Percentiles rank a stretch among this genome's conserved stretches.
phyloP scores from a whole-genome alignment of 1,140 invertebrate species.

The Pectinophora gossypiella region DNA sequence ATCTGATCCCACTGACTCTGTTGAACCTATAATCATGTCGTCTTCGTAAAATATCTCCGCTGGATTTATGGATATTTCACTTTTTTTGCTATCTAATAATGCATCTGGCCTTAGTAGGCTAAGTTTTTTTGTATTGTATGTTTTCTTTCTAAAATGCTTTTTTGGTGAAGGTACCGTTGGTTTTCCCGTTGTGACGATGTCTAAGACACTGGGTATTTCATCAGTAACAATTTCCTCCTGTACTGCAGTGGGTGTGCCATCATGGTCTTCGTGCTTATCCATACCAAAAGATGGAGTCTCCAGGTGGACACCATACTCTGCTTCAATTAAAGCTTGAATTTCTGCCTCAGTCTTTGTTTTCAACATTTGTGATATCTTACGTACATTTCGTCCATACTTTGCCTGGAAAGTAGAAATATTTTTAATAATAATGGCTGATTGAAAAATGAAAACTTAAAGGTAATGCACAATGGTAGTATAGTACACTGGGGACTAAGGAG shows the following conservation, averaged over 20 bases:
- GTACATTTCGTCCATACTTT: slow-evolving; percentile 79
- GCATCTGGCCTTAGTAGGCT: slow-evolving; percentile 24
- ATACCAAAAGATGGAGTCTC: slow-evolving; percentile 37
- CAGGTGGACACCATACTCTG: slow-evolving; percentile 61
- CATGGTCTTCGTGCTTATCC: slow-evolving; percentile 36
- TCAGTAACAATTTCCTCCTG: slow-evolving; percentile 62
- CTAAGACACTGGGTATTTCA: slow-evolving; percentile 73
- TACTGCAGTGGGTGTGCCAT: slow-evolving; percentile 36
- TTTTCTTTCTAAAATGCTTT: slow-evolving; percentile 36
- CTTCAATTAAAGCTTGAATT: slow-evolving; percentile 73
- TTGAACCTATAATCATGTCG: slow-evolving; percentile 45
- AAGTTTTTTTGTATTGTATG: slow-evolving; percentile 27
- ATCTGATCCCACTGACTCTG: slow-evolving; percentile 42
- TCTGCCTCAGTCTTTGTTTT: slow-evolving; percentile 79
- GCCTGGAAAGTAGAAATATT: slow-evolving; percentile 56
- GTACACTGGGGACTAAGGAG: too few relatives aligned
- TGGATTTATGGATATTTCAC: slow-evolving; percentile 26
- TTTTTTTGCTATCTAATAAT: slow-evolving; percentile 13
- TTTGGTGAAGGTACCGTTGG: slow-evolving; percentile 59
- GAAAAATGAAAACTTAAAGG: too few relatives aligned
- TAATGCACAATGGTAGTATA: too few relatives aligned
- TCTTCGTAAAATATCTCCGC: slow-evolving; percentile 56
- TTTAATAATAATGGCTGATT: too few relatives aligned
- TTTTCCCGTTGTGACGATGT: slow-evolving; percentile 71
- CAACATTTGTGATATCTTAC: slow-evolving; percentile 79